Conservation (phyloP, 35 echinoderm and acorn worm species). For the Heliocidaris erythrogramma region DNA sequence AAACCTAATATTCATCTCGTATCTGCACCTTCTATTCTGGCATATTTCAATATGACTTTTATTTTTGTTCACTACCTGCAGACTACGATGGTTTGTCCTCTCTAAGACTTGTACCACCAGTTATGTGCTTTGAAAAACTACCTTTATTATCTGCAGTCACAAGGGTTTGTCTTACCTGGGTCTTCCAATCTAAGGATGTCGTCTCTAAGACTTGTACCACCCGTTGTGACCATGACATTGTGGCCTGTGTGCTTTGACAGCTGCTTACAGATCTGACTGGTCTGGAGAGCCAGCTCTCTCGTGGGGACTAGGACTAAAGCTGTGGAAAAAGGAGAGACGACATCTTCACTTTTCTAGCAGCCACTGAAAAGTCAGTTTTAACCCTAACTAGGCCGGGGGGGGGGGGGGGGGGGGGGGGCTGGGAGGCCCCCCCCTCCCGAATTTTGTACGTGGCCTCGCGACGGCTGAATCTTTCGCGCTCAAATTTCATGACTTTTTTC, state of each 20-base stretch:
- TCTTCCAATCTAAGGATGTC: conserved; percentile 94
- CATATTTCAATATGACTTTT: background rate
- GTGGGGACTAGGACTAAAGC: conserved; percentile 91
- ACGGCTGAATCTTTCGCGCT: no score
- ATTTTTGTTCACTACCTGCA: background rate
- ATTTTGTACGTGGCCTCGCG: no score
- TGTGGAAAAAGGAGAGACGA: conserved; percentile 19
- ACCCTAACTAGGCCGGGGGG: no score
- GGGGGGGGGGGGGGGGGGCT: no score
- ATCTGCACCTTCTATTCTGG: no score
- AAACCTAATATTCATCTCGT: no score
- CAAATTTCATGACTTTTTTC: no score
- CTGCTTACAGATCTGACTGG: conserved; percentile 97
- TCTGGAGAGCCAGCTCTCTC: conserved; percentile 96
- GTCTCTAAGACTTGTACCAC: conserved; percentile 90
- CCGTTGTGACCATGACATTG: conserved; percentile 99
- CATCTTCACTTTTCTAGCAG: no score
- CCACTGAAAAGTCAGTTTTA: no score
- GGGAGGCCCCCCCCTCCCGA: no score
- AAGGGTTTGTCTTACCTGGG: conserved; percentile 63
- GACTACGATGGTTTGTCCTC: conserved; percentile 59
- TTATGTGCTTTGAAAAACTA: no score
- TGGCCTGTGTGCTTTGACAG: conserved; percentile 91
- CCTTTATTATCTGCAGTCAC: conserved; percentile 65
- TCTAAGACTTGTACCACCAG: conserved; percentile 88